Evolutionary conservation across 2,797 vertebrate species (phyloP).

Genomic region (Enteromius thamalakanensis): DNA sequence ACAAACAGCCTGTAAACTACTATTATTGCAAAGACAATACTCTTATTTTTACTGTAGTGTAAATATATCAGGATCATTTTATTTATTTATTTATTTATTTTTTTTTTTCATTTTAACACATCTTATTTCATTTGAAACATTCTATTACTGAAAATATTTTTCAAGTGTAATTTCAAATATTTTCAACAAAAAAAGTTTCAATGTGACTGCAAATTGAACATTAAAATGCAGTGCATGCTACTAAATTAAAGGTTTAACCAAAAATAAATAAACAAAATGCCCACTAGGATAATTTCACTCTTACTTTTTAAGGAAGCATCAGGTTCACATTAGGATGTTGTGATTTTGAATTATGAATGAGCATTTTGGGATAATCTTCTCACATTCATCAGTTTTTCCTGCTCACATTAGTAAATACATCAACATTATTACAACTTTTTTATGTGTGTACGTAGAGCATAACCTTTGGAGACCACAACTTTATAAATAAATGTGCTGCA

Average conservation of each 20-base stretch:
- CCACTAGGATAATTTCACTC: no score
- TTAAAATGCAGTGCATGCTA: background rate
- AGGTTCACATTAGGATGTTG: background rate
- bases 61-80: no score
- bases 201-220: background rate
- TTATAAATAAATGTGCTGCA: background rate
- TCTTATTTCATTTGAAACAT: no score
- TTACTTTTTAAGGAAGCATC: background rate
- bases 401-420: conserved; percentile 6
- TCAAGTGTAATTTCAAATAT: no score
- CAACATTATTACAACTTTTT: background rate
- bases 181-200: background rate
- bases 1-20: no score
- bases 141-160: no score
- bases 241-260: background rate
- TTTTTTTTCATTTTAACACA: no score
- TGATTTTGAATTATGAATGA: conserved; percentile 1
- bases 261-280: no score
- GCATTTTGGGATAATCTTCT: conserved; percentile 11
- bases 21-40: no score
- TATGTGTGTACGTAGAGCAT: no score
- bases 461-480: conserved; percentile 4
- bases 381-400: background rate
- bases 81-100: no score
- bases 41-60: no score